Evolutionary conservation across 2,797 vertebrate genomes (phyloP), one percentile per base, ranked within the genome.

Genomic region (Sebastes matsubarae): DNA sequence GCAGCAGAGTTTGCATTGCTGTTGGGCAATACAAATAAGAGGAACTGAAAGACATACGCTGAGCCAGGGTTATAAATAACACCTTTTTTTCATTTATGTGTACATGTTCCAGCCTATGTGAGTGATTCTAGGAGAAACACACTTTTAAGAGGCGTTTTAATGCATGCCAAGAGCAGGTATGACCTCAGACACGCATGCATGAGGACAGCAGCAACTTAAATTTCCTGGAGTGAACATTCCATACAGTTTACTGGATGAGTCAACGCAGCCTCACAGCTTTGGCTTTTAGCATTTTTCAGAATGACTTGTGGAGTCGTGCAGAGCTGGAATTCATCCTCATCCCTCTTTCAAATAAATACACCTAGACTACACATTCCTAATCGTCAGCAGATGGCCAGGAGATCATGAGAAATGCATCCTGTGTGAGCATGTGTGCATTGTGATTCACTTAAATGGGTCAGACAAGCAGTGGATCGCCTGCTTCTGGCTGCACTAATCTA

Each of bases 241-340:
- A 46, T 77, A 60, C 67, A 65, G 68, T 67, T 29, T 66, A 42
- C 57, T 11, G 77, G 72, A 80, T 89, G 87, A 92, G 81, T 88
- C 90, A 87, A 74, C 65, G 6, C 67, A 20, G 72, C 63, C 46
- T 60, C 61, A 63, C 46, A 59, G 66, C 27, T 60, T 30, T 36
- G 18, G 18, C 52, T 80, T 61, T 50, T 30, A 65, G 24, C n/a
- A 16, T 54, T 75, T 77, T 66, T 87, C 70, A 81, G 61, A 71
- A 84, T 82, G 60, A 79, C 73, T 68, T 6, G 24, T 67, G 42
- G n/a, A 83, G 73, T 55, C n/a, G 5, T 59, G 66, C 72, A 79
- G 68, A 73, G 72, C 64, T 61, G 67, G 20, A 68, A 52, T 64
- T 74, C 27, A 29, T 68, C 69, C n/a, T 67, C 54, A 4, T 83